A percentile compares a stretch with the other conserved stretches of the same genome.
phyloP scores from a whole-genome alignment of 2,797 vertebrate genomes.

The Epinephelus coioides region DNA sequence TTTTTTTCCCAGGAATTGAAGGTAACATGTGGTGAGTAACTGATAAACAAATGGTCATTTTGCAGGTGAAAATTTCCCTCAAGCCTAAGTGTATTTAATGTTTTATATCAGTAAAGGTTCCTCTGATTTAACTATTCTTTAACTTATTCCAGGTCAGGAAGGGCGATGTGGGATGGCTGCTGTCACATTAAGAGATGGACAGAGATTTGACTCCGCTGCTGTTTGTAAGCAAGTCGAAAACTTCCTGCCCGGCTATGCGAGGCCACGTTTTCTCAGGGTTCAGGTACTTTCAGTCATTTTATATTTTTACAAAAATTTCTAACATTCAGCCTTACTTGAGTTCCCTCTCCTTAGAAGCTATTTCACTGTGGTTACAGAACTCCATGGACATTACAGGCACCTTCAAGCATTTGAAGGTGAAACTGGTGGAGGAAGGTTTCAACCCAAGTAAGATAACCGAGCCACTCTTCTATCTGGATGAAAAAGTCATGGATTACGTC shows the following conservation, averaged over 20 bases:
- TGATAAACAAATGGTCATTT: no score
- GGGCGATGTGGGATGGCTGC: conserved; percentile 91
- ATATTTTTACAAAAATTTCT: neutral
- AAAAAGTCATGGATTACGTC: conserved; percentile 79
- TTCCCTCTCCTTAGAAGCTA: fast-evolving
- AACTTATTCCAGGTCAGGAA: conserved; percentile 84
- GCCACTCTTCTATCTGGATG: conserved; percentile 86
- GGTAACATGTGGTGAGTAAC: no score
- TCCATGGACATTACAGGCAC: conserved; percentile 86
- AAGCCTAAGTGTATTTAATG: neutral
- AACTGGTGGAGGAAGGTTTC: conserved; percentile 86
- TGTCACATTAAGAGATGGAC: conserved; percentile 79
- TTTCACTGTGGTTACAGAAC: conserved; percentile 67
- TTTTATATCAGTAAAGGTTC: neutral
- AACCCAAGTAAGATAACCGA: conserved; percentile 82
- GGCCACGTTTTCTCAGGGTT: conserved; percentile 89
- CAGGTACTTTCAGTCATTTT: conserved; percentile 80
- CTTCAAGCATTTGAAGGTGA: conserved; percentile 87
- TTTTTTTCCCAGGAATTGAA: no score
- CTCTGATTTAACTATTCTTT: neutral
- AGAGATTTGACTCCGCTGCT: conserved; percentile 80
- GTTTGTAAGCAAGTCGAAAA: conserved; percentile 80
- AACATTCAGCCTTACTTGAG: neutral
- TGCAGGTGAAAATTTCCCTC: no score
- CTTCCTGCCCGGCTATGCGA: conserved; percentile 86